Percentiles rank a stretch among this genome's conserved stretches.
Conservation (phyloP, 2,113 vertebrate genomes). For the Centropristis striata region DNA sequence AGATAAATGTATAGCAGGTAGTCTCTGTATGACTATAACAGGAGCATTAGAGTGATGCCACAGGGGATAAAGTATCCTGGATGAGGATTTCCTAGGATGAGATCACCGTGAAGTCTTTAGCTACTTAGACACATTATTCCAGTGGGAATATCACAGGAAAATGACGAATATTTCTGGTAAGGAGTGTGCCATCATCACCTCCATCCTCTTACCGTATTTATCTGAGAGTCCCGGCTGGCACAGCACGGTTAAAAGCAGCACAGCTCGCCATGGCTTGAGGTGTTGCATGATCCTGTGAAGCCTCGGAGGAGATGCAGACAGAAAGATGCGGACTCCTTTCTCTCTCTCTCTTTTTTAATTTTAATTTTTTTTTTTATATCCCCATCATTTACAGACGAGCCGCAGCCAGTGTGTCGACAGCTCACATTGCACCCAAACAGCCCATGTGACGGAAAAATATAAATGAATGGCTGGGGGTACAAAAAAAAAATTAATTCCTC, state of each 20-base stretch:
- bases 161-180: neutral
- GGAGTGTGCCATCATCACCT: neutral
- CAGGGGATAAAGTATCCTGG: neutral
- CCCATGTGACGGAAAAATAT: constrained; percentile 25
- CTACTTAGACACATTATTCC: neutral
- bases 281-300: constrained; percentile 74
- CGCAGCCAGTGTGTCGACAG: constrained; percentile 29
- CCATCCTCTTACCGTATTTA: constrained; percentile 76
- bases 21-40: neutral
- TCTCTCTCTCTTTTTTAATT: neutral
- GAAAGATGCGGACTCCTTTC: constrained; percentile 30
- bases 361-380: constrained; percentile 51
- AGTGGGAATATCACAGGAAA: constrained; percentile 1
- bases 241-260: constrained; percentile 72
- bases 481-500: constrained; percentile 34
- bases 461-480: neutral
- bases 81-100: neutral
- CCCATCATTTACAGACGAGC: constrained; percentile 55
- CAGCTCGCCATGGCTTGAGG: constrained; percentile 67
- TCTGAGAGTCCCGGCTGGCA: constrained; percentile 68
- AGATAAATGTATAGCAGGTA: neutral
- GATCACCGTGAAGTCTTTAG: constrained; percentile 16
- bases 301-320: constrained; percentile 38
- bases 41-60: neutral
- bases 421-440: constrained; percentile 27